phyloP scores from a whole-genome alignment of 2,113 vertebrate genomes.

The Platichthys stellatus region DNA sequence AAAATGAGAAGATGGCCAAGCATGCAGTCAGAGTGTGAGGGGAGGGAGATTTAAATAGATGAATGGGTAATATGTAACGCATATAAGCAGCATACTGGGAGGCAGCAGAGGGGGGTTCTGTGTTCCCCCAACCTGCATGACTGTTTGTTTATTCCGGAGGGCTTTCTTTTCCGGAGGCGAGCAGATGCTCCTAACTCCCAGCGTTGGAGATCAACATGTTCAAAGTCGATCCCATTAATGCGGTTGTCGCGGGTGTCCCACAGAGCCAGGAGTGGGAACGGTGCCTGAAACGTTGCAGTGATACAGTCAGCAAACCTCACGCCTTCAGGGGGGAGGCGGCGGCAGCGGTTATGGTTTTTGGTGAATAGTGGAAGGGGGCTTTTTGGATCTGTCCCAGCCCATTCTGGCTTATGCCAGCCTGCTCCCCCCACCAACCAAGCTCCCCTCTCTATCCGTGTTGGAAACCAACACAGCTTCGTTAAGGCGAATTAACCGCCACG shows the following conservation, averaged over 20 bases:
- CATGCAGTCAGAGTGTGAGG: conserved; percentile 40
- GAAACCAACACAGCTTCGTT: conserved; percentile 79
- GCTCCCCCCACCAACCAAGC: conserved; percentile 56
- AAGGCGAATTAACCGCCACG: conserved; percentile 85
- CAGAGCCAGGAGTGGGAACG: conserved; percentile 67
- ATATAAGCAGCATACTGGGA: too few relatives aligned
- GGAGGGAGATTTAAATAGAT: conserved; percentile 69
- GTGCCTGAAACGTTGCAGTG: conserved; percentile 58
- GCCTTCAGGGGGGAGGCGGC: conserved; percentile 53
- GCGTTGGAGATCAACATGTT: conserved; percentile 74
- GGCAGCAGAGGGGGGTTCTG: conserved; percentile 54
- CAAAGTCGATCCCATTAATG: conserved; percentile 76
- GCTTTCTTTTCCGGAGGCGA: conserved; percentile 75
- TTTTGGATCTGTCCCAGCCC: conserved; percentile 76
- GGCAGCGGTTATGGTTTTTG: conserved; percentile 48
- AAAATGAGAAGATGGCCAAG: conserved; percentile 57
- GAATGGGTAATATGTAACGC: conserved; percentile 65
- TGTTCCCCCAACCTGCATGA: conserved; percentile 61
- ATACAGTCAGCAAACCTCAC: conserved; percentile 64
- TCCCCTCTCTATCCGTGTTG: conserved; percentile 68
- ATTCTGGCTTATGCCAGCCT: conserved; percentile 65
- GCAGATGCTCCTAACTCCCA: conserved; percentile 80
- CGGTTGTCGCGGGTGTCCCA: conserved; percentile 58
- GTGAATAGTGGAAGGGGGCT: conserved; percentile 8
- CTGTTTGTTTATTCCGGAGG: conserved; percentile 80